phyloP scores from a whole-genome alignment of 2,797 vertebrate genomes.

The Myotis findleyi region DNA sequence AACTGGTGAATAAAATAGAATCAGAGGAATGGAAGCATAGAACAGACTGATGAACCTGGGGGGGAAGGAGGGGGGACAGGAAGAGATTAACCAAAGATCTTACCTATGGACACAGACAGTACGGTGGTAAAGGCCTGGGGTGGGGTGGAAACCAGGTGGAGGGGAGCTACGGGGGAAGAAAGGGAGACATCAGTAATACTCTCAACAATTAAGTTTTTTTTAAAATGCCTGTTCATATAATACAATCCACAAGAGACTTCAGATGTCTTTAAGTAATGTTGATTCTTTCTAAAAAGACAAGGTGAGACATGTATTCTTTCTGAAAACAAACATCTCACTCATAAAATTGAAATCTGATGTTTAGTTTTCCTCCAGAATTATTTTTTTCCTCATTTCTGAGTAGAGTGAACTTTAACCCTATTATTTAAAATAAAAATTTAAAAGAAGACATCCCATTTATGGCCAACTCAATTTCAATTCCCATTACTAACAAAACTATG shows the following conservation, averaged over 20 bases:
- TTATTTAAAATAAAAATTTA: not conserved
- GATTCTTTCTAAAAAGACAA: slow-evolving; percentile 41
- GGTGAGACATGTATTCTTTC: not conserved
- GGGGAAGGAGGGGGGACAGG: too few relatives aligned
- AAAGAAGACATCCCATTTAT: not conserved
- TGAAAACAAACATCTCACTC: slow-evolving; percentile 2
- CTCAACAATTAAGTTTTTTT: too few relatives aligned
- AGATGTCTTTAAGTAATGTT: not conserved
- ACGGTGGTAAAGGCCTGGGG: too few relatives aligned
- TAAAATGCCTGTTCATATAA: not conserved
- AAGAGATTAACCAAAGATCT: too few relatives aligned
- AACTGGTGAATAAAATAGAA: too few relatives aligned
- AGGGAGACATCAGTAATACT: too few relatives aligned
- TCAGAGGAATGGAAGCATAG: too few relatives aligned
- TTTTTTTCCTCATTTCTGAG: not conserved
- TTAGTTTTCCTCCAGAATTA: slow-evolving; percentile 36
- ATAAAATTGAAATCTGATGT: not conserved
- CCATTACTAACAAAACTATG: not conserved
- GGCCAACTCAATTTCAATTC: not conserved
- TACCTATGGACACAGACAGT: too few relatives aligned
- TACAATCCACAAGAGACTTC: not conserved
- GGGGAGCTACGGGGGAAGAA: too few relatives aligned
- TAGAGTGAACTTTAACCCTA: not conserved
- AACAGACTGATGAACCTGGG: too few relatives aligned
- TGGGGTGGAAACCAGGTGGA: too few relatives aligned